Percentiles rank a stretch among this genome's conserved stretches.
phyloP scores from a whole-genome alignment of 2,797 vertebrate species.

The Pangasius djambal region DNA sequence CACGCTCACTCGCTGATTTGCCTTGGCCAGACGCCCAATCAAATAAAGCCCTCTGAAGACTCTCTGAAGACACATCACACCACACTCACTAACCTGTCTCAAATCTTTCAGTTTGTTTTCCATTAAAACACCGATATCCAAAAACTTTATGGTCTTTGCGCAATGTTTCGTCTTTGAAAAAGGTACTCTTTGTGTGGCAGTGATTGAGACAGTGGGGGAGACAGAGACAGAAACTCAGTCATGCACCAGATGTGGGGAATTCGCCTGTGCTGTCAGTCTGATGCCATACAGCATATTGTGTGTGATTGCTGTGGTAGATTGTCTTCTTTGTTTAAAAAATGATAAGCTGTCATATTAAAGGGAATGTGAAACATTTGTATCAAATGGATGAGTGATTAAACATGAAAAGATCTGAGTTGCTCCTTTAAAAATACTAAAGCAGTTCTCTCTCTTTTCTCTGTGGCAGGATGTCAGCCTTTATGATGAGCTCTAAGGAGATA shows the following conservation, averaged over 20 bases:
- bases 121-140: constrained; percentile 38
- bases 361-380: constrained; percentile 59
- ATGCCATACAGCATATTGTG: constrained; percentile 44
- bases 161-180: constrained; percentile 41
- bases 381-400: constrained; percentile 59
- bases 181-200: constrained; percentile 38
- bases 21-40: constrained; percentile 46
- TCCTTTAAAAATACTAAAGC: constrained; percentile 56
- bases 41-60: constrained; percentile 35
- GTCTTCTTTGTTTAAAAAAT: constrained; percentile 58
- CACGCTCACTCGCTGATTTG: constrained; percentile 39
- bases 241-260: constrained; percentile 44
- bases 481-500: constrained; percentile 59
- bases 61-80: constrained; percentile 28
- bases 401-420: constrained; percentile 61
- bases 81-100: constrained; percentile 30
- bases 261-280: constrained; percentile 42
- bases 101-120: constrained; percentile 31
- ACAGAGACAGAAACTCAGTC: constrained; percentile 27
- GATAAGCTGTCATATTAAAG: constrained; percentile 60
- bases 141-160: constrained; percentile 35
- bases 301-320: constrained; percentile 48
- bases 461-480: constrained; percentile 56
- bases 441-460: constrained; percentile 43
- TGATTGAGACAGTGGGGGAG: constrained; percentile 46